Evolutionary conservation across 2,888 invertebrate genomes (phyloP).

Genomic region (Drosophila mayaguana): DNA sequence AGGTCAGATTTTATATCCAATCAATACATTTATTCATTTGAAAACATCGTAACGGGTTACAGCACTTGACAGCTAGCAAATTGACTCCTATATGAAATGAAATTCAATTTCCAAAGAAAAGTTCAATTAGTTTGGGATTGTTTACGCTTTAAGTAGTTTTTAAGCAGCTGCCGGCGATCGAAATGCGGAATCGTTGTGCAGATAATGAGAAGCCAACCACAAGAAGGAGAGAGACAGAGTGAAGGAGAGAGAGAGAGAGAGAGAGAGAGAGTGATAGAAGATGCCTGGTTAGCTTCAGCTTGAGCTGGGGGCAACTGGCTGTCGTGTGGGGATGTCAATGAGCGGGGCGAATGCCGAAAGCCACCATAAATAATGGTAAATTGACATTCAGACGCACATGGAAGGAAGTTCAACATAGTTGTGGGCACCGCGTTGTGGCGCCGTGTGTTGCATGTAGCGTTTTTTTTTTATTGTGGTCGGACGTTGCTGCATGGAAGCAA

Average conservation of each 20-base stretch:
- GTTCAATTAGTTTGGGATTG: conserved; percentile 9
- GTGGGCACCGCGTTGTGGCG: conserved; percentile 42
- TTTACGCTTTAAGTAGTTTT: background rate
- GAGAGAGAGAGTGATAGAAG: background rate
- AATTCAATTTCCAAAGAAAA: conserved; percentile 9
- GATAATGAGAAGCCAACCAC: conserved; percentile 1
- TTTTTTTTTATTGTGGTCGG: conserved; percentile 20
- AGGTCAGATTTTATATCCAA: background rate
- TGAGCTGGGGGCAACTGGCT: background rate
- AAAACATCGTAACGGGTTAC: background rate
- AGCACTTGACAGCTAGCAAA: background rate
- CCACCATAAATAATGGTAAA: conserved; percentile 63
- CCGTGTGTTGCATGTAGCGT: conserved; percentile 30
- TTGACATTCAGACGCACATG: conserved; percentile 51
- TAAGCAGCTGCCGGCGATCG: conserved; percentile 14
- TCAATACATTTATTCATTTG: background rate
- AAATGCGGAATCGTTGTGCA: conserved; percentile 3
- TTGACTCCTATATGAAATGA: background rate
- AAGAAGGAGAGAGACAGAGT: background rate
- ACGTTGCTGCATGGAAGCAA: conserved; percentile 27
- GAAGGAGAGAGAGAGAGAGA: background rate
- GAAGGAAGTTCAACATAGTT: conserved; percentile 57
- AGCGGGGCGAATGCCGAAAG: conserved; percentile 40
- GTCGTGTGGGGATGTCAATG: conserved; percentile 17
- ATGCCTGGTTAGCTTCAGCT: background rate